Percentiles rank a stretch among this genome's conserved stretches.
phyloP scores from a whole-genome alignment of 23 tunicate species.

The Aplidium turbinatum region DNA sequence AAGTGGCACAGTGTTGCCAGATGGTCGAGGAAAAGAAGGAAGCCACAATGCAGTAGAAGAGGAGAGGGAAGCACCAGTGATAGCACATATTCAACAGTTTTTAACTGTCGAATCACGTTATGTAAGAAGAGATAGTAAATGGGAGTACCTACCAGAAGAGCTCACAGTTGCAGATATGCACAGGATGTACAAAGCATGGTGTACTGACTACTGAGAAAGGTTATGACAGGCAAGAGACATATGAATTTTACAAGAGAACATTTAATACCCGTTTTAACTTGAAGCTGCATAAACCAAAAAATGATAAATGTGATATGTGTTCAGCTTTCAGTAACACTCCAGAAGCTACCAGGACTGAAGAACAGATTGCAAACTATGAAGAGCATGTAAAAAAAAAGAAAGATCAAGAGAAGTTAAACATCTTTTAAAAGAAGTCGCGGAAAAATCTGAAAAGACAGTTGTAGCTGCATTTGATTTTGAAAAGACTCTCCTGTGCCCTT shows the following conservation, averaged over 20 bases:
- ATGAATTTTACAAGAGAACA: conserved; percentile 24
- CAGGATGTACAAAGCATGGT: conserved; percentile 16
- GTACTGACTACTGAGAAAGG: not conserved
- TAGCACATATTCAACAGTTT: conserved; percentile 26
- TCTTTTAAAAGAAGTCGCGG: too few relatives aligned
- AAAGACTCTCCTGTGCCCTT: not conserved
- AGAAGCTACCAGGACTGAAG: too few relatives aligned
- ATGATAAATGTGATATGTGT: conserved; percentile 29
- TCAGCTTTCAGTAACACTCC: not conserved
- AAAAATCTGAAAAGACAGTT: not conserved
- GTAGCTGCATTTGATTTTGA: not conserved
- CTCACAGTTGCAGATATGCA: conserved; percentile 28
- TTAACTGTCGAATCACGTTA: conserved; percentile 29
- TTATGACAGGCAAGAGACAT: not conserved
- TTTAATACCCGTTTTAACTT: conserved; percentile 17
- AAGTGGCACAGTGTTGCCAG: conserved; percentile 7
- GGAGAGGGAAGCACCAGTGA: conserved; percentile 26
- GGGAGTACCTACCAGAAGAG: conserved; percentile 25
- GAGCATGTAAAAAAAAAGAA: too few relatives aligned
- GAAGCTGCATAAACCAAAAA: conserved; percentile 29
- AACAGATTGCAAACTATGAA: too few relatives aligned
- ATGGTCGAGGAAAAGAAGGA: conserved; percentile 22
- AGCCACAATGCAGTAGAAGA: not conserved
- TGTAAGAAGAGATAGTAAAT: conserved; percentile 7
- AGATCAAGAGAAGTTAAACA: too few relatives aligned